Percentiles rank a stretch among this genome's conserved stretches.
phyloP scores from a whole-genome alignment of 1,140 invertebrate species.

The Hycleus phaleratus region DNA sequence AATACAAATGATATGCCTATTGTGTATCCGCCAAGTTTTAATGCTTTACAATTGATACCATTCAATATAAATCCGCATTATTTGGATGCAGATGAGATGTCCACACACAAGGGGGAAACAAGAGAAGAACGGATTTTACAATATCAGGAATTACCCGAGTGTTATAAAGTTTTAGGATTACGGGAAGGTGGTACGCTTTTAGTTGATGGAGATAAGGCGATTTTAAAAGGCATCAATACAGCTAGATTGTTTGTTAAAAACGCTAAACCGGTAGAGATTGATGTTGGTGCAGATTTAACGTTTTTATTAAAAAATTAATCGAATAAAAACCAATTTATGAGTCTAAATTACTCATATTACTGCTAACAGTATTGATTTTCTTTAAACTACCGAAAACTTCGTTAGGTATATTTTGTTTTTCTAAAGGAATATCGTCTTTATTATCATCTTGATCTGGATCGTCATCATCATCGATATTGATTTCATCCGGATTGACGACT shows the following conservation, averaged over 20 bases:
- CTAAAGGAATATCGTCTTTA: slow-evolving; percentile 56
- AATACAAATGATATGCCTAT: slow-evolving; percentile 87
- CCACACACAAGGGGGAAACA: slow-evolving; percentile 67
- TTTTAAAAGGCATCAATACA: neutral
- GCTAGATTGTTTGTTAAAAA: neutral
- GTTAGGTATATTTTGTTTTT: slow-evolving; percentile 72
- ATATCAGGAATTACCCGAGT: neutral
- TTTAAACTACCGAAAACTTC: slow-evolving; percentile 81
- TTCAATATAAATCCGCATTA: slow-evolving; percentile 87
- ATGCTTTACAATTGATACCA: slow-evolving; percentile 63
- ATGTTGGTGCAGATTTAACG: neutral
- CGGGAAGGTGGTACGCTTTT: neutral
- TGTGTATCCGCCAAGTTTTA: slow-evolving; percentile 64
- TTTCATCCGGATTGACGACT: slow-evolving; percentile 89
- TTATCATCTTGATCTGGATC: slow-evolving; percentile 63
- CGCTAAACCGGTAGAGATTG: neutral
- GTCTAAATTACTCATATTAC: no score
- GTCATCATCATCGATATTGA: slow-evolving; percentile 80
- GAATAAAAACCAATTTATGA: no score
- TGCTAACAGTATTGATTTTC: slow-evolving; percentile 7
- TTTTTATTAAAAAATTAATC: neutral
- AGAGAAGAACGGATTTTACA: slow-evolving; percentile 43
- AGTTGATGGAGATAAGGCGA: neutral
- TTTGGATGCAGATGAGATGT: slow-evolving; percentile 53
- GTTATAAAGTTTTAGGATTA: neutral